Conservation (phyloP, 2,888 invertebrate genomes). For the Oscheius sp. region DNA sequence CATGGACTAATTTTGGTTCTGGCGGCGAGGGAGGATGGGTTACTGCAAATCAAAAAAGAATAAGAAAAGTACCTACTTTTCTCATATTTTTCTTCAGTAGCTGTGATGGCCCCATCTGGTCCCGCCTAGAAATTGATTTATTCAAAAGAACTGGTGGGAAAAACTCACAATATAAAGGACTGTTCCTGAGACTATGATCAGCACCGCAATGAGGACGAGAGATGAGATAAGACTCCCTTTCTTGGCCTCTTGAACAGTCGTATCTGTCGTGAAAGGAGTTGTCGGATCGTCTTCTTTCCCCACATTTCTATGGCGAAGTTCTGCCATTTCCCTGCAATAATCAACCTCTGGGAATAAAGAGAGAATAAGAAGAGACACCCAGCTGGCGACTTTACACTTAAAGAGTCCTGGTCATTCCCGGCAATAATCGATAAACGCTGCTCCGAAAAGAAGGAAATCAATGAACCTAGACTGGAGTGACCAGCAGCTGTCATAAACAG, state of each 20-base stretch:
- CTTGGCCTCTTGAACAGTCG: not conserved
- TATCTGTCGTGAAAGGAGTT: not conserved
- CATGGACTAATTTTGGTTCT: not conserved
- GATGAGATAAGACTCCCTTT: not conserved
- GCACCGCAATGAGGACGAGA: not conserved
- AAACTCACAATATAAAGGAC: not conserved
- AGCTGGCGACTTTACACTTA: no score
- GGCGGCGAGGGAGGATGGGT: not conserved
- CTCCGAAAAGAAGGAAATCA: no score
- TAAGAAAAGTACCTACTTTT: not conserved
- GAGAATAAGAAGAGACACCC: no score
- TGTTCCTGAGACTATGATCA: not conserved
- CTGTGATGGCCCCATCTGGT: not conserved
- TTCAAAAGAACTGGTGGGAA: not conserved
- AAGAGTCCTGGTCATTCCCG: no score
- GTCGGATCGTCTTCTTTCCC: not conserved
- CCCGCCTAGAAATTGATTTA: not conserved
- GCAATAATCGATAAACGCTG: no score
- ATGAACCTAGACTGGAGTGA: no score
- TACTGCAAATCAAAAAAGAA: not conserved
- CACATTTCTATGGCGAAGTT: not conserved
- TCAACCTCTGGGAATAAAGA: no score
- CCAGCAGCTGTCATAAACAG: constrained; percentile 22
- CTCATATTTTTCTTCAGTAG: not conserved
- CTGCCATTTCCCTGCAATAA: not conserved